These are phyloP conservation scores for Geotrupes spiniger DNA, from an alignment of 2,888 invertebrate species.

Conservation along the genomic window DNA sequence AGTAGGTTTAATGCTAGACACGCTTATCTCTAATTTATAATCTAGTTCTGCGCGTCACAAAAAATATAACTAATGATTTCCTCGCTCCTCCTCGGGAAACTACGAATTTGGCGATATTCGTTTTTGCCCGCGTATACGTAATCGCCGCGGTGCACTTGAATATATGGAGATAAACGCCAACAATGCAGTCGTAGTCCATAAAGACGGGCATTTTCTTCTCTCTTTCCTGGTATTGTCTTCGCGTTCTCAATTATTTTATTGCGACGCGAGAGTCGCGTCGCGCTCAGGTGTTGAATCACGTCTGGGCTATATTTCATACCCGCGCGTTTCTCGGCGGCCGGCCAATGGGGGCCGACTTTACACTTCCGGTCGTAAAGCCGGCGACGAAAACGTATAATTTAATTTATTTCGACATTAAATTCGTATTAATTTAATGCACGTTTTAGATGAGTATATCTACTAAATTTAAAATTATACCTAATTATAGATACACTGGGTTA, in stretches of 20 bases:
- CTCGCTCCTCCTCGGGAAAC: constrained; percentile 40
- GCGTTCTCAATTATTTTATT: constrained; percentile 20
- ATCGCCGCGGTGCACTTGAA: too few relatives aligned
- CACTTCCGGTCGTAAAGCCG: not conserved
- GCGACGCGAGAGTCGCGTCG: constrained; percentile 10
- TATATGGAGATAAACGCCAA: constrained; percentile 2
- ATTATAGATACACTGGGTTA: too few relatives aligned
- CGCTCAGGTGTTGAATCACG: constrained; percentile 11
- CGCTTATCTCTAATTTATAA: constrained; percentile 35
- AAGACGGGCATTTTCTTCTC: constrained; percentile 10
- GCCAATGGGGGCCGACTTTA: not conserved
- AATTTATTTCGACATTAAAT: too few relatives aligned
- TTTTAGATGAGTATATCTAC: too few relatives aligned
- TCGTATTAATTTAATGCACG: too few relatives aligned
- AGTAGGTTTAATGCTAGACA: constrained; percentile 31
- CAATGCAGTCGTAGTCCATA: constrained; percentile 20
- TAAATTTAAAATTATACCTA: too few relatives aligned
- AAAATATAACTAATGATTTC: constrained; percentile 42
- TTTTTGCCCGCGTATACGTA: constrained; percentile 29
- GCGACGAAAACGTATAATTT: too few relatives aligned
- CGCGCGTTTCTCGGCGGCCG: too few relatives aligned
- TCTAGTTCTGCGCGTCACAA: constrained; percentile 31
- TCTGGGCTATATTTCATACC: not conserved
- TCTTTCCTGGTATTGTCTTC: constrained; percentile 16
- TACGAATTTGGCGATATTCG: constrained; percentile 36